A percentile compares a stretch with the other conserved stretches of the same genome.
phyloP scores from a whole-genome alignment of 2,888 invertebrate species.

The Phania funesta region DNA sequence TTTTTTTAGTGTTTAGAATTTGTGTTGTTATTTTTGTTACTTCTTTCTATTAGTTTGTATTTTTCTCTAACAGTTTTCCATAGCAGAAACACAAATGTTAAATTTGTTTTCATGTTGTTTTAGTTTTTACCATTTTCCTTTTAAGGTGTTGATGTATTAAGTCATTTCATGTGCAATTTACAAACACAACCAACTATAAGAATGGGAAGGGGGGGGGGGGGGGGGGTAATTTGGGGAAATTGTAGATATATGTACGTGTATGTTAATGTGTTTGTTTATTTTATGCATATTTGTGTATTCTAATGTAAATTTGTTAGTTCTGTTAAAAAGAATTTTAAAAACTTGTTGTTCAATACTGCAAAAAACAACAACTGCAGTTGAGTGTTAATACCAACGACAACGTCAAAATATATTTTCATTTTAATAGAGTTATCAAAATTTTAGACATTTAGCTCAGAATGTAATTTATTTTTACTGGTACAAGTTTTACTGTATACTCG shows the following conservation, averaged over 20 bases:
- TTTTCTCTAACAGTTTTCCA: conserved; percentile 36
- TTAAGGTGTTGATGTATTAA: conserved; percentile 66
- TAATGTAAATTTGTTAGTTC: conserved; percentile 20
- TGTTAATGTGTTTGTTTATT: not conserved
- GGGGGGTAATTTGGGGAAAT: not conserved
- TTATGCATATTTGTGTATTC: not conserved
- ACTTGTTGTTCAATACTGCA: not conserved
- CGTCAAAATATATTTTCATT: conserved; percentile 44
- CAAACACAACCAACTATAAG: not conserved
- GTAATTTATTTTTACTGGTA: not conserved
- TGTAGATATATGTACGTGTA: not conserved
- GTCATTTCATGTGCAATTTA: conserved; percentile 49
- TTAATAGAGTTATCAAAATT: conserved; percentile 55
- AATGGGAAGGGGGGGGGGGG: not conserved
- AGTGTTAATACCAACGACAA: conserved; percentile 13
- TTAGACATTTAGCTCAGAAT: conserved; percentile 36
- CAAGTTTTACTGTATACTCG: not conserved
- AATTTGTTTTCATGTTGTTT: not conserved
- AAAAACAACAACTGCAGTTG: not conserved
- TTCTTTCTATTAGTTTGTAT: conserved; percentile 9
- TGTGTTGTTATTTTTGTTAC: not conserved
- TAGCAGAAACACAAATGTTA: conserved; percentile 7
- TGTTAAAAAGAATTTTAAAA: not conserved
- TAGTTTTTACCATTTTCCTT: conserved; percentile 24
- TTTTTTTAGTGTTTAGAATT: not conserved